Conservation (phyloP, 2,797 vertebrate genomes). For the Melanotaenia boesemani region DNA sequence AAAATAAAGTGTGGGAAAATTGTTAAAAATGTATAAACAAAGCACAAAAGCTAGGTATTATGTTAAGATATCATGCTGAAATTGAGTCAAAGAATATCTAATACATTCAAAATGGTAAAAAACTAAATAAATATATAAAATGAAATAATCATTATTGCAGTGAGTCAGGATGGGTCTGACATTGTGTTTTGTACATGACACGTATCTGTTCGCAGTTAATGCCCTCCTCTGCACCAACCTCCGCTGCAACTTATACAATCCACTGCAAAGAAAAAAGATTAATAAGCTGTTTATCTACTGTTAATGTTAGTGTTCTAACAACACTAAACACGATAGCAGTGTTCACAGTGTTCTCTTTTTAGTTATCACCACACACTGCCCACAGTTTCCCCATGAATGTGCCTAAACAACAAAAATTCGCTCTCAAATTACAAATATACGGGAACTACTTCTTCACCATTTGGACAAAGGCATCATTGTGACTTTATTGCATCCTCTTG, state of each 20-base stretch:
- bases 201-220: constrained; percentile 14
- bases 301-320: constrained; percentile 10
- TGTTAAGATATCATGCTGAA: constrained; percentile 14
- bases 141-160: constrained; percentile 24
- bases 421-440: neutral
- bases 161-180: constrained; percentile 29
- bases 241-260: constrained; percentile 14
- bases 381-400: constrained; percentile 4
- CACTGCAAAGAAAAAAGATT: constrained; percentile 23
- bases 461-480: constrained; percentile 61
- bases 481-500: constrained; percentile 35
- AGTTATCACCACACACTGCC: constrained; percentile 2
- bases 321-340: constrained; percentile 7
- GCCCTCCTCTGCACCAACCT: constrained; percentile 5
- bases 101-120: constrained; percentile 19
- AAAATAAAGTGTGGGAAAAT: constrained; percentile 17
- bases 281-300: constrained; percentile 30
- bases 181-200: neutral
- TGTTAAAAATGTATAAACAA: neutral
- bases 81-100: constrained; percentile 8
- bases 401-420: neutral
- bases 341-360: constrained; percentile 16
- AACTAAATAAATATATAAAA: constrained; percentile 22
- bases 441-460: constrained; percentile 41
- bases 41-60: neutral